Evolutionary conservation across 37 sponge, comb jelly and placozoan species (phyloP), one percentile per base, ranked within the genome.

Genomic region (Tethya wilhelma): DNA sequence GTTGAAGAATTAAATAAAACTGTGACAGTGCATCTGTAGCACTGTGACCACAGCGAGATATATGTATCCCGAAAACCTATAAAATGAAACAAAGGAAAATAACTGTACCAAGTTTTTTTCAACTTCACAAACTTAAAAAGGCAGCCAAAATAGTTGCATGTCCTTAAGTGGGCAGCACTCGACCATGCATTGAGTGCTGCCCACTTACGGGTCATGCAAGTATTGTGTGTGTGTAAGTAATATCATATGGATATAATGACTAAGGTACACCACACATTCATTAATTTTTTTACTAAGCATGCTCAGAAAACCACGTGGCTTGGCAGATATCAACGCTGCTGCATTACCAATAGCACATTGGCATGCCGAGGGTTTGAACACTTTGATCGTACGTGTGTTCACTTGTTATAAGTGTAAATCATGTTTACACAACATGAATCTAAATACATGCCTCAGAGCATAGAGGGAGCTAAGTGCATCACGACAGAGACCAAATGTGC

Each of bases 381-480:
- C 9, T 49, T 14, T 49, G 53, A 19, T 9, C 9, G 9, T 49
- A 14, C 14, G 53, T 9, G 14, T 49, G 53, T 19, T 49, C 53
- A 19, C 14, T 49, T 14, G 9, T 49, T 49, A 49, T 19, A 49
- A 49, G 53, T 19, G 9, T 49, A 49, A n/a, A n/a, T n/a, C n/a
- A n/a, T n/a, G n/a, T n/a, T n/a, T n/a, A n/a, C n/a, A n/a, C n/a
- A n/a, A n/a, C n/a, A 49, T 67, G 6, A 67, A 31, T 45, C 25
- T 44, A 23, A 3, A 36, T 65, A 4, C 41, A 43, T 29, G 82
- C 90, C 96, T 85, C 45, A 98, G 55, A 22, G 96, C 99, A 94
- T 95, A 96, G 56, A 99, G 79, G 30, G 95, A 94, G 86, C 99
- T 99, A 41, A 99, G 87, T 29, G 99, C 99, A 57, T 99, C 99